These are phyloP conservation scores for Lutjanus campechanus DNA, from an alignment of 2,797 vertebrate genomes.

Conservation along the genomic window DNA sequence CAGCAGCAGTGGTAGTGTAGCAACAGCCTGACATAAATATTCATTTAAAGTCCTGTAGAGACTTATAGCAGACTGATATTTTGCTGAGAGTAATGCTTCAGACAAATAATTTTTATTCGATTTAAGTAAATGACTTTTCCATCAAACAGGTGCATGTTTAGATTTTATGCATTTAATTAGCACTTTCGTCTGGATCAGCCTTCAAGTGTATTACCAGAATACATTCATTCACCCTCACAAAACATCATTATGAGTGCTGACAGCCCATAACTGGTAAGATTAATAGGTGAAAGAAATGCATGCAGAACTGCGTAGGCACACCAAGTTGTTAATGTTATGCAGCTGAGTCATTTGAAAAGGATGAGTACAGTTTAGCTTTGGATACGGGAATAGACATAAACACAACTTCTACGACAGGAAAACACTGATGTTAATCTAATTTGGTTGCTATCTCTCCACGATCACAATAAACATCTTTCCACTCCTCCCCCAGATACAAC, in stretches of 20 bases:
- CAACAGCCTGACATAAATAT: neutral
- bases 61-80: neutral
- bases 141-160: no score
- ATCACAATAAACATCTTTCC: slow-evolving; percentile 30
- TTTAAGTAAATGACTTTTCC: neutral
- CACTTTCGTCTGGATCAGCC: neutral
- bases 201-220: neutral
- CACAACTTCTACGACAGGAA: slow-evolving; percentile 27
- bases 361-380: slow-evolving; percentile 51
- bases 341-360: slow-evolving; percentile 60
- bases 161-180: neutral
- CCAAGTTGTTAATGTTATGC: slow-evolving; percentile 47
- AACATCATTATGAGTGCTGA: neutral
- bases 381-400: slow-evolving; percentile 44
- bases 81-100: neutral
- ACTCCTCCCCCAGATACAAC: neutral
- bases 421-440: slow-evolving; percentile 47
- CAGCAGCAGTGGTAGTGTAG: neutral
- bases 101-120: neutral
- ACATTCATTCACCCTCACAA: neutral
- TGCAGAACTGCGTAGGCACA: slow-evolving; percentile 38
- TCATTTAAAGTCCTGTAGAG: neutral
- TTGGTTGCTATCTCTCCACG: slow-evolving; percentile 24
- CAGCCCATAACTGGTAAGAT: neutral
- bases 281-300: slow-evolving; percentile 8